Conservation (phyloP, 2,797 vertebrate genomes). For the Pseudocheirus occidentalis region DNA sequence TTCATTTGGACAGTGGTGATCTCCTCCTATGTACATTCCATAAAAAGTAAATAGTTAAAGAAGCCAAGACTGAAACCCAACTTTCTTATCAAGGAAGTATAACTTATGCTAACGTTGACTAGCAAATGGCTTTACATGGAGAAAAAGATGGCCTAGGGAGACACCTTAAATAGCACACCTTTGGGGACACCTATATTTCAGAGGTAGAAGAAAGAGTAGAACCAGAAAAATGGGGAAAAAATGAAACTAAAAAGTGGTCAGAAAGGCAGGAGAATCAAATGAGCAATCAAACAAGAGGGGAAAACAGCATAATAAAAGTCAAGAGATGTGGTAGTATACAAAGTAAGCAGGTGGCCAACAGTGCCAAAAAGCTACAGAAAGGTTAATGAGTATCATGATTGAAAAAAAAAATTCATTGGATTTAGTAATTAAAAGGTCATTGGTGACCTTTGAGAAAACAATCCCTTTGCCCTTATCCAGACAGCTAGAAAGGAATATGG, state of each 20-base stretch:
- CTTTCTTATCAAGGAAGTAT: too few species aligned
- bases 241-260: neutral
- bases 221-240: neutral
- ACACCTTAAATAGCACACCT: neutral
- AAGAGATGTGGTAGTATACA: neutral
- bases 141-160: neutral
- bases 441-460: neutral
- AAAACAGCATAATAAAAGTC: neutral
- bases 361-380: neutral
- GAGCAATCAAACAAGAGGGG: neutral
- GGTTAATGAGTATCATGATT: neutral
- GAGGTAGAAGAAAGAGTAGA: neutral
- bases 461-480: neutral
- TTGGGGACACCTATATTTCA: neutral
- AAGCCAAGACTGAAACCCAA: too few species aligned
- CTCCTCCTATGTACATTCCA: too few species aligned
- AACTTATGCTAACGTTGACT: too few species aligned
- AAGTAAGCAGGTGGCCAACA: neutral
- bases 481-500: neutral
- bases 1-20: too few species aligned
- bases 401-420: neutral
- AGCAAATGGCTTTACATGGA: neutral
- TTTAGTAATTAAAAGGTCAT: neutral
- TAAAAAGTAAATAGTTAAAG: too few species aligned
- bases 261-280: neutral